Conservation (phyloP, 2,888 invertebrate species). For the Octonoba sinensis region DNA sequence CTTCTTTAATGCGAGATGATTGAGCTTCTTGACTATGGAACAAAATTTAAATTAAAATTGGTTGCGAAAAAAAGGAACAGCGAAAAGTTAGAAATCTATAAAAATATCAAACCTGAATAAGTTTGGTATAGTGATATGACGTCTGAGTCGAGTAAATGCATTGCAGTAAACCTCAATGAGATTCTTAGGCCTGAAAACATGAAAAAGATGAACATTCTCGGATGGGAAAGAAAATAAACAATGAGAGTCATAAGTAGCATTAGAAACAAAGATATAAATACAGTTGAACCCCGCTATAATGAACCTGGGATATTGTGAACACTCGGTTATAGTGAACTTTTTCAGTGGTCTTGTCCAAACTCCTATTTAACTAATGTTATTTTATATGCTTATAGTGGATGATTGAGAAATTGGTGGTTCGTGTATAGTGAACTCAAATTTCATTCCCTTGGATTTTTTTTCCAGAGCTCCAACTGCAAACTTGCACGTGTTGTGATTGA, state of each 20-base stretch:
- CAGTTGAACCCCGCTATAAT: no score
- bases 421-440: no score
- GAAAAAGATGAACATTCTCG: background rate
- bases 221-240: background rate
- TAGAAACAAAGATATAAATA: background rate
- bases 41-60: background rate
- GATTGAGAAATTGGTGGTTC: no score
- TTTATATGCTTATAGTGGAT: no score
- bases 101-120: conserved; percentile 68
- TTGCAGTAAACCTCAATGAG: conserved; percentile 68
- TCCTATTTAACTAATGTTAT: no score
- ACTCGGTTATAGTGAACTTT: no score
- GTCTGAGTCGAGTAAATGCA: conserved; percentile 71
- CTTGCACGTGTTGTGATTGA: no score
- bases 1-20: conserved; percentile 32
- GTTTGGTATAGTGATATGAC: conserved; percentile 75
- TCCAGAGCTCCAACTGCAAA: no score
- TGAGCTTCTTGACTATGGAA: conserved; percentile 28
- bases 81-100: background rate
- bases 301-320: no score
- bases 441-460: no score
- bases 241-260: background rate
- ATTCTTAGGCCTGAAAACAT: conserved; percentile 69
- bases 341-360: no score
- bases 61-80: background rate